Base-by-base conservation (phyloP, 2,888 invertebrate genomes). In the Zygothrica quintamaculata region DNA sequence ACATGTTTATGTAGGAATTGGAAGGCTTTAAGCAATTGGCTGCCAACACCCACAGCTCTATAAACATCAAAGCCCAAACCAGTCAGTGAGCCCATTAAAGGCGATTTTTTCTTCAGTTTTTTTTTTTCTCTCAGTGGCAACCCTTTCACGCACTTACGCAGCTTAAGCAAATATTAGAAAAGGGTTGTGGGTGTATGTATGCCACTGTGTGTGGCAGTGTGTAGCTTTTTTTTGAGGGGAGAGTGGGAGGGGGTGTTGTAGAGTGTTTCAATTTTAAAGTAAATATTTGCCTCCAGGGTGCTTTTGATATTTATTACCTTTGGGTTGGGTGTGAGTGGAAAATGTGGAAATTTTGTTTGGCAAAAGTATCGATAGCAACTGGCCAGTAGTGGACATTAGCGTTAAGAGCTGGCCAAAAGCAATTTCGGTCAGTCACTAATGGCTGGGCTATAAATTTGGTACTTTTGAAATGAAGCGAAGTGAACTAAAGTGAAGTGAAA, bases 251-350 rank as follows among this genome's bases (percentile, higher is more conserved):
- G 18, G 16, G 31, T 16, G 33, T 34, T 47, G 29, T 11, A 46
- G 68, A 67, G 71, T 73, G 70, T 78, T 88, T 82, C 77, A 75
- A 84, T 84, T 87, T 86, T 84, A 74, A 77, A 81, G 88, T 77
- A 88, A 88, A 88, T 88, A 88, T 88, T 88, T 88, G 80, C 84
- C 88, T 88, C 88, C 70, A 87, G 88, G 89, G 88, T 87, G 85
- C 88, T 81, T 80, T 88, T 78, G 73, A 85, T 88, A 88, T 89
- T 88, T 88, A 88, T 89, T 87, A 77, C 81, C 75, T 74, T 77
- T 71, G 67, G 65, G 67, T 61, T 46, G 51, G 62, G 39, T n/a
- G 7, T 42, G 31, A n/a, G 43, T 18, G 11, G 25, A 15, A 18
- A 18, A 15, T n/a, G 25, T 7, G 36, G 9, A 15, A n/a, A n/a